A percentile compares a stretch with the other conserved stretches of the same genome.
Conservation (phyloP, 2,888 invertebrate genomes). For the Digitonthophagus gazella region DNA sequence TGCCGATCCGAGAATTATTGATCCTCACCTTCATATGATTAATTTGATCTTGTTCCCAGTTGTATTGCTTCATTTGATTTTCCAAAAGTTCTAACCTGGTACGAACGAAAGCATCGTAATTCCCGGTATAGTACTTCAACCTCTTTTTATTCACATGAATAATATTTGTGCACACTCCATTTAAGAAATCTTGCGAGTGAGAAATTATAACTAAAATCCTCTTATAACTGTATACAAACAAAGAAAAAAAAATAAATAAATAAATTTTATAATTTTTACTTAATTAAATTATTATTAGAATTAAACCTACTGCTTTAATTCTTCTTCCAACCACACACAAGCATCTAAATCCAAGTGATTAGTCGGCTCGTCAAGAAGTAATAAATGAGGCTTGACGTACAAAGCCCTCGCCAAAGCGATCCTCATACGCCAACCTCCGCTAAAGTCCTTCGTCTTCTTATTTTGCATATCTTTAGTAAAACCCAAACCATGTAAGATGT, state of each 20-base stretch:
- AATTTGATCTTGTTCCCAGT: conserved; percentile 99
- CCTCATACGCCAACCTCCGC: conserved; percentile 98
- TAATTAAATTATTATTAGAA: background rate
- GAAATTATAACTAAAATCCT: conserved; percentile 96
- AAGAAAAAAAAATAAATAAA: background rate
- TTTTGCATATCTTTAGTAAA: conserved; percentile 85
- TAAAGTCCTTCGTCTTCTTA: conserved; percentile 83
- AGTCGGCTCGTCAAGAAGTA: conserved; percentile 96
- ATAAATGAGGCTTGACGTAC: conserved; percentile 95
- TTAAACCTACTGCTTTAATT: conserved; percentile 77
- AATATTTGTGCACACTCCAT: conserved; percentile 96
- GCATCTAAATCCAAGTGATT: conserved; percentile 99
- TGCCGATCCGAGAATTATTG: background rate
- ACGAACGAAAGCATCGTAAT: conserved; percentile 91
- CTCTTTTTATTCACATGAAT: conserved; percentile 92
- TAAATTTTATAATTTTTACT: background rate
- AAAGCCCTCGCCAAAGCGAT: conserved; percentile 95
- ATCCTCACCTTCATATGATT: conserved; percentile 86
- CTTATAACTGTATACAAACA: conserved; percentile 70
- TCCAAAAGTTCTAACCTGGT: conserved; percentile 93
- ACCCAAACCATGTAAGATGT: conserved; percentile 94
- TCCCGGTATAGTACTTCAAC: conserved; percentile 89
- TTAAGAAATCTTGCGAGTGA: conserved; percentile 98
- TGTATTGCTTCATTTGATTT: conserved; percentile 98
- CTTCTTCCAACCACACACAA: conserved; percentile 99